Evolutionary conservation across 1,140 invertebrate genomes (phyloP).

Genomic region (Leptoteleia sp.): DNA sequence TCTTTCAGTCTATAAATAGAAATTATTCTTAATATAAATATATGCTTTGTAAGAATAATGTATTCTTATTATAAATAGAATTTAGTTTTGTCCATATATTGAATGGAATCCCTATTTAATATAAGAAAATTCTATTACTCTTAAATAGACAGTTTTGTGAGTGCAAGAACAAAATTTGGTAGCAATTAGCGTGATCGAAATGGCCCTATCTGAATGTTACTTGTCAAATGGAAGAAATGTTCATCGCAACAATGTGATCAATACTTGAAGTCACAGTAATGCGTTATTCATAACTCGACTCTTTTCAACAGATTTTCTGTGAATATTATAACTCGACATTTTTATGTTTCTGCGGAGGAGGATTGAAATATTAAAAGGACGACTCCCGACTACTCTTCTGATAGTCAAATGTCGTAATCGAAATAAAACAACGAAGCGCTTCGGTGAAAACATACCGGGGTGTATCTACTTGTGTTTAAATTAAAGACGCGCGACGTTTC

Average conservation of each 20-base stretch:
- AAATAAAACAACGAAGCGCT: slow-evolving; percentile 16
- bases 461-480: slow-evolving; percentile 9
- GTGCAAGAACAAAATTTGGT: too few species aligned
- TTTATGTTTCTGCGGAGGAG: slow-evolving; percentile 36
- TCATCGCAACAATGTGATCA: slow-evolving; percentile 61
- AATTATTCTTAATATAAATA: too few species aligned
- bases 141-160: too few species aligned
- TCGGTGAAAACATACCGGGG: not conserved
- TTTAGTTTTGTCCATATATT: too few species aligned
- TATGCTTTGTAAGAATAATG: too few species aligned
- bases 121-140: too few species aligned
- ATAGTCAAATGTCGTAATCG: slow-evolving; percentile 48
- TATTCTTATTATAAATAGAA: too few species aligned
- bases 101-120: too few species aligned
- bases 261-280: slow-evolving; percentile 55
- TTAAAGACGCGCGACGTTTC: slow-evolving; percentile 23
- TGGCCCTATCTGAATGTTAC: slow-evolving; percentile 18
- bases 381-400: slow-evolving; percentile 32
- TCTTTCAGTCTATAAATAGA: too few species aligned
- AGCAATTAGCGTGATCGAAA: slow-evolving; percentile 28
- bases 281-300: slow-evolving; percentile 53
- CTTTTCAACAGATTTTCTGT: slow-evolving; percentile 42
- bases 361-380: slow-evolving; percentile 51
- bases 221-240: slow-evolving; percentile 17
- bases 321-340: slow-evolving; percentile 35